Conservation (phyloP, 2,888 invertebrate species). For the Apocheima hispidaria region DNA sequence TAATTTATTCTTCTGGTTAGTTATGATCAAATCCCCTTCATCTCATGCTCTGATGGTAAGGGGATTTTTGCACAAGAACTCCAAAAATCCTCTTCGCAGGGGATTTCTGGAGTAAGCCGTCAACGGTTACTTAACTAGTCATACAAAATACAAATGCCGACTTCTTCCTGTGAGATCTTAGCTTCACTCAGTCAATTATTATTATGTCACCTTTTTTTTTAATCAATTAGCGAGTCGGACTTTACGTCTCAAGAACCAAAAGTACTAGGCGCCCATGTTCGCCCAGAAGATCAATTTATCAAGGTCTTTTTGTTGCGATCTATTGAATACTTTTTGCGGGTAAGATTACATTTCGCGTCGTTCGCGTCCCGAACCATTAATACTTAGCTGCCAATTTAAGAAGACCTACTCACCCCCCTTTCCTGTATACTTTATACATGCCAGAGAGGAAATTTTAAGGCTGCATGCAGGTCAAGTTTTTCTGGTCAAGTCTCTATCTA, state of each 20-base stretch:
- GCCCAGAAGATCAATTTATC: constrained; percentile 75
- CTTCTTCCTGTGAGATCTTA: too few relatives aligned
- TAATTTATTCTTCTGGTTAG: too few relatives aligned
- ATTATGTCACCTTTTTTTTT: not conserved
- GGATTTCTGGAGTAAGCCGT: too few relatives aligned
- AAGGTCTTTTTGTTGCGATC: constrained; percentile 78
- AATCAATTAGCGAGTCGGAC: constrained; percentile 22
- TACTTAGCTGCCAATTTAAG: constrained; percentile 62
- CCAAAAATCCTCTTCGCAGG: too few relatives aligned
- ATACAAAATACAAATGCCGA: too few relatives aligned
- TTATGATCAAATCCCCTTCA: too few relatives aligned
- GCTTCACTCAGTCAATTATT: too few relatives aligned
- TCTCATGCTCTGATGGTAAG: too few relatives aligned
- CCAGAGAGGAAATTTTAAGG: constrained; percentile 25
- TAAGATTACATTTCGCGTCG: constrained; percentile 83
- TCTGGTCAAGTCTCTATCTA: constrained; percentile 68
- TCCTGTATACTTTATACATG: constrained; percentile 5
- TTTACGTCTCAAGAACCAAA: constrained; percentile 52
- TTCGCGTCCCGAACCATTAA: constrained; percentile 79
- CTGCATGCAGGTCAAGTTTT: constrained; percentile 46
- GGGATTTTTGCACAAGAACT: too few relatives aligned
- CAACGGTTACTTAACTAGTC: too few relatives aligned
- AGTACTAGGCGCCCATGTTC: constrained; percentile 64
- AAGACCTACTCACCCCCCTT: constrained; percentile 52
- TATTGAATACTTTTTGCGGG: constrained; percentile 83